These are phyloP conservation scores for Drosophila rhopaloa DNA, from an alignment of 1,140 invertebrate species.

Conservation along the genomic window DNA sequence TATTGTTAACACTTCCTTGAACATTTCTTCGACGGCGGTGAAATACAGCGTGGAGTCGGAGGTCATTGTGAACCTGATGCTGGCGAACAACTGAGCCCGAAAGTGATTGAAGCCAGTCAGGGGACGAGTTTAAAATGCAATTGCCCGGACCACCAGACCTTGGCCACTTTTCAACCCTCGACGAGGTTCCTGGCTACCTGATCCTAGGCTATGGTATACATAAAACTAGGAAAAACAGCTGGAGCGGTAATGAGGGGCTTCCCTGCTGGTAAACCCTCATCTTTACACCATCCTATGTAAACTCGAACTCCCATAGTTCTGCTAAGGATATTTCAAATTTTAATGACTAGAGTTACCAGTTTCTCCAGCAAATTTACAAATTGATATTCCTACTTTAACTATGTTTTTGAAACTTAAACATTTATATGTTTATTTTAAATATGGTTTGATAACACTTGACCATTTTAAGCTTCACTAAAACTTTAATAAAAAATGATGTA, in stretches of 20 bases:
- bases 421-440: too few species aligned
- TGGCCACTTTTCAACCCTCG: slow-evolving; percentile 54
- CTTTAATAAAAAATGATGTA: too few species aligned
- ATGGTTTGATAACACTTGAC: too few species aligned
- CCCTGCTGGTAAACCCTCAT: slow-evolving; percentile 26
- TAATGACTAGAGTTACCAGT: neutral
- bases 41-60: slow-evolving; percentile 58
- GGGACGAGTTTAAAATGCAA: slow-evolving; percentile 18
- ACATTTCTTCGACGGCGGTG: slow-evolving; percentile 60
- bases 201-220: slow-evolving; percentile 37
- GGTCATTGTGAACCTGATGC: slow-evolving; percentile 68
- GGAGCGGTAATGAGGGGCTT: slow-evolving; percentile 46
- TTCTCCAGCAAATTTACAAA: neutral
- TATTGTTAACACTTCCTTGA: slow-evolving; percentile 47
- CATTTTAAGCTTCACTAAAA: too few species aligned
- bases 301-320: neutral
- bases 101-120: slow-evolving; percentile 58
- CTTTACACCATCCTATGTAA: neutral
- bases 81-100: slow-evolving; percentile 50
- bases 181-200: slow-evolving; percentile 45
- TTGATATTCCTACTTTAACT: neutral
- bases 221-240: slow-evolving; percentile 31
- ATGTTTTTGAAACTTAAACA: too few species aligned
- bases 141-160: slow-evolving; percentile 21
- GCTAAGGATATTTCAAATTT: neutral